Evolutionary conservation across 2,113 vertebrate species (phyloP), one percentile per base, ranked within the genome.

Genomic region (Grammomys dolichurus): DNA sequence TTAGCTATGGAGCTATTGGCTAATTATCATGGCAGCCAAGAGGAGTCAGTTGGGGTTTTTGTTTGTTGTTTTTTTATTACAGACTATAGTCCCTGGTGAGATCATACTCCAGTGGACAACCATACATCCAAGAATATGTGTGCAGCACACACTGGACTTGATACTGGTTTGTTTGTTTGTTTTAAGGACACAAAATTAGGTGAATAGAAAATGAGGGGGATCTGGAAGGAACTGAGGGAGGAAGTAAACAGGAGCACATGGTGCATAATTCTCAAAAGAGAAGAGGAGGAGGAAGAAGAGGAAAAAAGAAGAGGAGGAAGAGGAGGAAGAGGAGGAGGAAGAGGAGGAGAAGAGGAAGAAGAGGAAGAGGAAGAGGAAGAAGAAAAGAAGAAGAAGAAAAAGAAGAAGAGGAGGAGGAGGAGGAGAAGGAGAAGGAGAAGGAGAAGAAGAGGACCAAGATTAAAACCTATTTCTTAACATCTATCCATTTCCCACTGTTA

Each of bases 401-500:
- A 28, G 12, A 31, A 28, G 14, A 40, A 19, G 4, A 40, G 69
- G 16, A 36, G 69, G 17, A 17, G 33, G 5, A 33, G 33, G 17
- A 19, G 69, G 7, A 7, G 72, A 12, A 24, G 72, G 12, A 2
- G 48, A 16, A 33, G 48, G 20, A 36, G 77, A 54, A 54, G 7
- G 5, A 36, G 11, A 5, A 46, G 4, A 46, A 46, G 58, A 94
- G 13, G 26, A 95, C 22, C 31, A 78, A 65, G 26, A 67, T 13
- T 72, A 87, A 94, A 89, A 82, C 4, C 51, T 60, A 46, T 92
- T 40, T 95, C n/a, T 82, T 91, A 51, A 84, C 8, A 56, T 69
- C 24, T 46, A 28, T 72, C 48, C 31, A 85, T 43, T 36, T n/a
- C 54, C 33, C 81, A 65, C 3, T 3, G 60, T 28, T 2, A 12